Base-by-base conservation (phyloP, 2,113 vertebrate species). In the Vulpes lagopus region DNA sequence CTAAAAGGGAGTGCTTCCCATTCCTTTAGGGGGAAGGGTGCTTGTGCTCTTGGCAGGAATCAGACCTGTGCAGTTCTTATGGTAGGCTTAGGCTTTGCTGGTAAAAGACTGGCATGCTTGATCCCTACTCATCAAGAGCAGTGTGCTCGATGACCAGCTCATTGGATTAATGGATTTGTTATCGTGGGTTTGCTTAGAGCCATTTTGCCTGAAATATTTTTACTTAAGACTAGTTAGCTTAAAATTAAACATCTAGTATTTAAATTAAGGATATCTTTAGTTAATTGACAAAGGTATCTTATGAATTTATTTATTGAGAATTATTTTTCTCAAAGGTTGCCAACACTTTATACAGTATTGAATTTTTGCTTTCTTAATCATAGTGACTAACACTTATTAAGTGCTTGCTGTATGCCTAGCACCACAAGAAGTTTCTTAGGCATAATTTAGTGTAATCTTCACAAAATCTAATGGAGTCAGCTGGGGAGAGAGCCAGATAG, bases 51-150 rank as follows among this genome's bases (percentile, higher is more conserved):
- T 17, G 30, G 55, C 32, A 4, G 71, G 80, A 67, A 0, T 60
- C 64, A 59, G 80, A 30, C 73, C 32, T 11, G 8, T 27, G 30
- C 16, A 4, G 51, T 43, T 60, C 30, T 79, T 35, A 27, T 6
- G 11, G 38, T 11, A n/a, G 23, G 5, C 7, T 67, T 57, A 43
- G 67, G 32, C 32, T 69, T 69, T 69, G 38, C 55, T 49, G 59
- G 38, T 27, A 3, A 27, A 20, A 38, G 23, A 14, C n/a, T 1
- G 0, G 14, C 4, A 0, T 9, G 14, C 38, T 69, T 5, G 1
- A 6, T 27, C 8, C 10, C 2, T 23, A 6, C 60, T 43, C 23
- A 57, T 2, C 88, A 32, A 27, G 81, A 62, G 7, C 20, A 17
- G 32, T 19, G n/a, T 9, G 4, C 17, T 76, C 3, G 7, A 0